Base-by-base conservation (phyloP, 2,113 vertebrate genomes). In the Casuarius casuarius region DNA sequence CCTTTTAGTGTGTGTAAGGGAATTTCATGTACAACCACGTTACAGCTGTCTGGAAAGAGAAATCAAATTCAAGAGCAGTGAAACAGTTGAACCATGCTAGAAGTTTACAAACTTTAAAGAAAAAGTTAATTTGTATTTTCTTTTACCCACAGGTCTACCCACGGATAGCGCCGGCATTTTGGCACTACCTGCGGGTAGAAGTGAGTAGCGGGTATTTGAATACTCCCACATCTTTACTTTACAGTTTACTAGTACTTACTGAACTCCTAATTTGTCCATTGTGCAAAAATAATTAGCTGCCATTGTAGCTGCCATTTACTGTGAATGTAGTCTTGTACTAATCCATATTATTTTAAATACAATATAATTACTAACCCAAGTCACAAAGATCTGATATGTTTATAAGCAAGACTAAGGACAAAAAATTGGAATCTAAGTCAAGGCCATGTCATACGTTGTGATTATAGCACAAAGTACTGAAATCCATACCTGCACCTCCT, bases 181-280 rank as follows among this genome's bases (percentile, higher is more conserved):
- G 97, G 98, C 98, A 98, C 98, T 98, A 98, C 98, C 98, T 98
- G 97, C 87, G 97, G 98, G 98, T 98, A 98, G 98, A 98, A 98
- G 97, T 98, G 97, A 98, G 97, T 97, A 98, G 97, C 84, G 84
- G 88, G 96, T 83, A 73, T 96, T 98, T 97, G 94, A 97, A 97
- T 97, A 89, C 90, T 96, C 95, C 95, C 92, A 96, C 95, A 79
- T 93, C 88, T 94, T 94, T 92, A 52, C 91, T 92, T 96, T 92
- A 88, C 75, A 75, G 70, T 93, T 91, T 96, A 76, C 85, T 93
- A 91, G 52, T 82, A 49, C 84, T 96, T 70, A 84, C 87, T 91
- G 89, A 79, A 89, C 77, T 97, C 87, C 93, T 58, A 74, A 74
- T 84, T 80, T 95, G 83, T 88, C 78, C 92, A 95, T 96, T 91